These are phyloP conservation scores for Hippoglossus stenolepis DNA, from an alignment of 2,113 vertebrate genomes.

Conservation along the genomic window DNA sequence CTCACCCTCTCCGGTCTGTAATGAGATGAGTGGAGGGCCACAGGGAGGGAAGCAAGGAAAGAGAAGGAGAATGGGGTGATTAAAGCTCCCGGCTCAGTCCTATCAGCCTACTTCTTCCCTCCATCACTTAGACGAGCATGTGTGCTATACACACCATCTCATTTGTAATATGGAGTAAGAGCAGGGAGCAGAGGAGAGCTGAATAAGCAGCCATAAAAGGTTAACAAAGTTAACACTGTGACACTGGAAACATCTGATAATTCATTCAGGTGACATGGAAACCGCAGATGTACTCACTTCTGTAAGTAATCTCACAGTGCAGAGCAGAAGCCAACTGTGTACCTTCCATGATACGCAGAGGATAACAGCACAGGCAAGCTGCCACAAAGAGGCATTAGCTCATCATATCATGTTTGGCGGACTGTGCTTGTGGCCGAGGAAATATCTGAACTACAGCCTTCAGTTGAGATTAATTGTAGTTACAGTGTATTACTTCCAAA, in stretches of 20 bases:
- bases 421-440: not conserved
- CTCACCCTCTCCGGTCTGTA: conserved; percentile 66
- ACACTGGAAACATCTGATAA: conserved; percentile 60
- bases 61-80: conserved; percentile 45
- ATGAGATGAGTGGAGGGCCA: conserved; percentile 69
- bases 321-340: conserved; percentile 5
- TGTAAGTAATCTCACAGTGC: conserved; percentile 39
- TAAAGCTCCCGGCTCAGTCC: conserved; percentile 31
- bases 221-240: conserved; percentile 48
- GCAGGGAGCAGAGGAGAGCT: conserved; percentile 17
- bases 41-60: conserved; percentile 29
- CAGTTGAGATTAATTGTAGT: conserved; percentile 18
- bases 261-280: conserved; percentile 58
- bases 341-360: not conserved
- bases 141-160: not conserved
- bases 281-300: conserved; percentile 17
- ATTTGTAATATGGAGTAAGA: conserved; percentile 43
- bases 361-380: not conserved
- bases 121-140: conserved; percentile 23
- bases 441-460: conserved; percentile 12
- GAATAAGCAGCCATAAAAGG: conserved; percentile 41
- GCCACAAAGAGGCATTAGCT: not conserved
- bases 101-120: conserved; percentile 4
- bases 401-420: not conserved
- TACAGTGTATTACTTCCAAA: conserved; percentile 13